Base-by-base conservation (phyloP, 92 coral and sea anemone species). In the Phenganax stokvisi region DNA sequence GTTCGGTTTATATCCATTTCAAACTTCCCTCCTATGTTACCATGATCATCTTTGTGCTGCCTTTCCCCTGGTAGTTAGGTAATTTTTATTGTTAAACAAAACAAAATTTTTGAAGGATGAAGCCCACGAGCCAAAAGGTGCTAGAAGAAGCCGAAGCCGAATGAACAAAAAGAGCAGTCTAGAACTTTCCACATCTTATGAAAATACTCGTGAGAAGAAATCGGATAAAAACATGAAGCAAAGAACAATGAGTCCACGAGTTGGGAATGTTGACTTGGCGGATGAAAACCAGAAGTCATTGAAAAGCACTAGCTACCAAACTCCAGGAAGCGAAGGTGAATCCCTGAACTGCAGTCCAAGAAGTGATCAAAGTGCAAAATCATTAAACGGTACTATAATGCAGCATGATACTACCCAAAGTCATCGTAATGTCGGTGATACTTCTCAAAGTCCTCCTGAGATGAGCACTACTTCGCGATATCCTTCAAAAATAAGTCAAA, bases 301-400 rank as follows among this genome's bases (percentile, higher is more conserved):
- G 73, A 68, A 68, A 28, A 54, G 73, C 53, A 68, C 9, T 30
- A 9, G n/a, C 5, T 68, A 68, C 70, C 70, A 64, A 64, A 30
- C 70, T 17, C 10, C 37, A 17, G 12, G 37, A 44, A 28, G 47
- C 30, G 73, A 68, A 12, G 73, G 16, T 30, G 54, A 68, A 10
- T 30, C 54, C 9, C 30, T 44, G 30, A 13, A 20, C 70, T 64
- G 37, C 37, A 20, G 70, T 28, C 17, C 65, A 59, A 59, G 65
- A 59, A 64, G 47, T 28, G 37, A 64, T 20, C 70, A 64, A 64
- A 44, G 70, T 12, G 7, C 17, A 30, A 64, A 17, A 17, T 64
- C 27, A 15, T 1, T 28, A 20, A 5, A 7, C 1, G 10, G 13
- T 27, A 8, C 72, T 51, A 9, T 52, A 30, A 58, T 17, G n/a